Base-by-base conservation (phyloP, 2,888 invertebrate species). In the Chironomus tentans region DNA sequence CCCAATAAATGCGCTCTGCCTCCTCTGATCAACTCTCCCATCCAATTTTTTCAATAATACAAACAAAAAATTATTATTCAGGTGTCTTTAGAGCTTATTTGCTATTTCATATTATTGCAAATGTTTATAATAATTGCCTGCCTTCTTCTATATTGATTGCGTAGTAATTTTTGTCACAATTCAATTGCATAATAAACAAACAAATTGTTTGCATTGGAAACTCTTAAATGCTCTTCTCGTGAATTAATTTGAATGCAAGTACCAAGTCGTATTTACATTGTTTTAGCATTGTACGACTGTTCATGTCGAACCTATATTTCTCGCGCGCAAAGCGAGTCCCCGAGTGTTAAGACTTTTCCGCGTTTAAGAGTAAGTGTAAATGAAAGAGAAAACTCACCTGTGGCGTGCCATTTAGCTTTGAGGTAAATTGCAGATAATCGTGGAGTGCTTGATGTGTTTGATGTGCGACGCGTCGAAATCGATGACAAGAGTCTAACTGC, bases 371-470 rank as follows among this genome's bases (percentile, higher is more conserved):
- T n/a, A n/a, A n/a, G n/a, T 56, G 56, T 7, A 56, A 15, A 56
- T 56, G 56, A 56, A 56, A 18, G 56, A 56, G 56, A 18, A 22
- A 21, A 70, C 86, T 86, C 84, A 91, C 91, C 89, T 91, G 87
- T 82, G 85, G 84, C 81, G 86, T 87, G 81, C 88, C 90, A 82
- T 85, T 86, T 79, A 87, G 85, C 83, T 90, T 88, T 83, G 89
- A 88, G 77, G 92, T 88, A 85, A 89, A 90, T 80, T 89, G 88
- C 81, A 93, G 85, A 86, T 91, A 92, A 84, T 91, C 89, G 84
- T 90, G 89, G 82, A 93, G 86, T 79, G 91, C 87, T 80, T 88
- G 87, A 84, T 93, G 91, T 69, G 92, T 90, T 83, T 91, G 91
- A 80, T 88, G 89, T 81, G 93, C 90, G 79, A 88, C 86, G 82